Evolutionary conservation across 2,797 vertebrate species (phyloP), one percentile per base, ranked within the genome.

Genomic region (Hirundo rustica): DNA sequence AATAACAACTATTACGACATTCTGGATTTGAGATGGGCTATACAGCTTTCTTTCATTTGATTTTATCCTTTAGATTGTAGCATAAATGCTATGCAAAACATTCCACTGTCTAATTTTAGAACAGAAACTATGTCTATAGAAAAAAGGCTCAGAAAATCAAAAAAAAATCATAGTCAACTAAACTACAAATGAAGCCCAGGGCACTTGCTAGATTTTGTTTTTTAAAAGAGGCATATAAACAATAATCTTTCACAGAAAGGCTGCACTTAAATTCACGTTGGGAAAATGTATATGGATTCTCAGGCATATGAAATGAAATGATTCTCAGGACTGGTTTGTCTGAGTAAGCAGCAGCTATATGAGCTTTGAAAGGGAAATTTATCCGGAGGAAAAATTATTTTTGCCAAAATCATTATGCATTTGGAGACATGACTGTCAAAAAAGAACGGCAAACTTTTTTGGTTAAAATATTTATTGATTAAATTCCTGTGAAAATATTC

Each of bases 341-440:
- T 88, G 83, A 93, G 42, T 76, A 76, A 89, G 94, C 65, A 92
- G 83, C 71, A 92, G 71, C 79, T 89, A 30, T 68, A 94, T 47
- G 55, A 93, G 48, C 20, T 90, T 36, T 88, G 92, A 95, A 93
- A 94, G 77, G 67, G 53, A 90, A 91, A 92, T 91, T 88, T 87
- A 73, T 95, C 89, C 92, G 50, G 73, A 81, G 72, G 47, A 97
- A 97, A 97, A 97, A 96, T 93, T 88, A 96, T 97, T 97, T 97
- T 97, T 97, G 95, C 95, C 91, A 96, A 94, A 94, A 92, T 86
- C 81, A 96, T 96, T 84, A 96, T 94, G 77, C 61, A 85, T 95
- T 79, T 85, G 38, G 53, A 72, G 57, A 95, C 40, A 92, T 14
- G 64, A 92, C 72, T 96, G 85, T 92, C 95, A 93, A 90, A 95